phyloP scores from a whole-genome alignment of 1,140 invertebrate species.

The Maconellicoccus hirsutus region DNA sequence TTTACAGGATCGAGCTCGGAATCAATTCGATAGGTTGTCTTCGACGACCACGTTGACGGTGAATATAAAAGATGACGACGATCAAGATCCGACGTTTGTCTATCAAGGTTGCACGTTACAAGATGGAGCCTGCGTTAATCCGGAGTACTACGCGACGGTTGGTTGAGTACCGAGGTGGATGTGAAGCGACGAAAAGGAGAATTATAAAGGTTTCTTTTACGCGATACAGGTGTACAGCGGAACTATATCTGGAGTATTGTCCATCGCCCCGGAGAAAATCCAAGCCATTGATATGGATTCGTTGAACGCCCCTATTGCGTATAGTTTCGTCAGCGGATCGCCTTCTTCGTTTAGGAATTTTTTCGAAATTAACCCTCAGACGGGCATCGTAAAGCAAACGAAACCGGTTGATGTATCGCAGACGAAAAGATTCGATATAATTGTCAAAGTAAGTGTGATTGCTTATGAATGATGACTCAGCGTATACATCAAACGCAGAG shows the following conservation, averaged over 20 bases:
- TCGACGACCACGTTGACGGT: slow-evolving; percentile 74
- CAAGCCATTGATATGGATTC: slow-evolving; percentile 80
- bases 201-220: too few species aligned
- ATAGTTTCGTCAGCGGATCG: slow-evolving; percentile 66
- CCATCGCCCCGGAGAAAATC: slow-evolving; percentile 74
- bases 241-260: slow-evolving; percentile 63
- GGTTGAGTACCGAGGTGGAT: too few species aligned
- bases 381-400: slow-evolving; percentile 66
- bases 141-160: slow-evolving; percentile 62
- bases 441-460: slow-evolving; percentile 48
- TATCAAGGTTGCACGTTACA: slow-evolving; percentile 66
- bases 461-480: neutral
- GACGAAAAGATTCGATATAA: slow-evolving; percentile 56
- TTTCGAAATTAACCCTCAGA: slow-evolving; percentile 69
- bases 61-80: slow-evolving; percentile 75
- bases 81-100: slow-evolving; percentile 76
- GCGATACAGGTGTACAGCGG: slow-evolving; percentile 59
- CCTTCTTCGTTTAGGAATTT: slow-evolving; percentile 62
- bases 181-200: too few species aligned
- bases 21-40: slow-evolving; percentile 56
- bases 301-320: slow-evolving; percentile 63
- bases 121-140: slow-evolving; percentile 69
- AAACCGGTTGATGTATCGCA: slow-evolving; percentile 63
- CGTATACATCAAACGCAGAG: neutral
- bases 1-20: slow-evolving; percentile 66